Base-by-base conservation (phyloP, 2,797 vertebrate genomes). In the Coccyzus lansbergi region DNA sequence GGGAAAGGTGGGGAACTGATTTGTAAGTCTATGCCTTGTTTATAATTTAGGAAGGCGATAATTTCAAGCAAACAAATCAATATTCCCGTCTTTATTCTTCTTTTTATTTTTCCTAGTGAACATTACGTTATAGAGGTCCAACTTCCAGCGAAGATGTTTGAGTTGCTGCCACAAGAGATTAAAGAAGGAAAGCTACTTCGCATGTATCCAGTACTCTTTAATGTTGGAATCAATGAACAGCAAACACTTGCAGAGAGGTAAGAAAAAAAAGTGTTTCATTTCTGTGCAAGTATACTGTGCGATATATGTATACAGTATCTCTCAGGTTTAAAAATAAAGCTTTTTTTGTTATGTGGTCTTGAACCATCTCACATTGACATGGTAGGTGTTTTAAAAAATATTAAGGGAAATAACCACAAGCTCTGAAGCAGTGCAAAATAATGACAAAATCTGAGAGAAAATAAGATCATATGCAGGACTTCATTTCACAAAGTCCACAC, bases 171-270 rank as follows among this genome's bases (percentile, higher is more conserved):
- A 25, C 98, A 98, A 21, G 99, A 99, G 96, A 98, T 99, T 80
- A 99, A 98, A 95, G 98, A 99, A 86, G 99, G 99, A 81, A 99
- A 99, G 89, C 97, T 98, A 63, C 97, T 99, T 21, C 98, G 92
- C 60, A 98, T 99, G 42, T 97, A 98, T 71, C 99, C 99, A 0
- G 98, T 99, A 24, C 98, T 99, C 93, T 99, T 99, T 92, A 99
- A 99, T 26, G 98, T 99, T 90, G 99, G 99, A 87, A 99, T 99
- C 97, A 99, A 99, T 86, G 99, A 99, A 83, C 99, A 99, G 96
- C 99, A 99, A 96, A 99, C 99, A 15, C 98, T 99, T 87, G 99
- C 99, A 80, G 99, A 99, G 97, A 99, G 99, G 99, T 99, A 98
- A 95, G 95, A 34, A 13, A 49, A 91, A 34, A 38, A 7, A 0